phyloP scores from a whole-genome alignment of 1,140 invertebrate species.

The Cydia fagiglandana region DNA sequence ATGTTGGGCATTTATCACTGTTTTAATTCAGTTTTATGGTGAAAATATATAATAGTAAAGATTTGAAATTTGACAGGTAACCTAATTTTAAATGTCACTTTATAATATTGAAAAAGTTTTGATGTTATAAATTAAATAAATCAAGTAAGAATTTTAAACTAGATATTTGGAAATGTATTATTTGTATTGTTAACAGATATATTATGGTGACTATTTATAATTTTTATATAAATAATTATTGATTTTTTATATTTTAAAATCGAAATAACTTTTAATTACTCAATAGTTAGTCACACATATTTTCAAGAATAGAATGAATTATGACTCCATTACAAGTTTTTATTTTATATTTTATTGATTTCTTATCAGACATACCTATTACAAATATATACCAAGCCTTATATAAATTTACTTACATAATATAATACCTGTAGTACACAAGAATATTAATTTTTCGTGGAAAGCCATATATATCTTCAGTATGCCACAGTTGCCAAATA shows the following conservation, averaged over 20 bases:
- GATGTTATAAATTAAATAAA: not conserved
- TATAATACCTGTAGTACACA: not conserved
- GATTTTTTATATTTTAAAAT: not conserved
- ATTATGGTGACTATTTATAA: too few relatives aligned
- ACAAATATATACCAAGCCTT: not conserved
- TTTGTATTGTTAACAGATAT: not conserved
- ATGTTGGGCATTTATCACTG: not conserved
- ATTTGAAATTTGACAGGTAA: constrained; percentile 55
- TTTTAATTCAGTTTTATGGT: not conserved
- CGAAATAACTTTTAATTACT: not conserved
- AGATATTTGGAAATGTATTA: not conserved
- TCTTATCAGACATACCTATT: not conserved
- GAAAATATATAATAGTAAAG: not conserved
- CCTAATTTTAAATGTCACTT: constrained; percentile 50
- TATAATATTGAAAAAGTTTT: constrained; percentile 19
- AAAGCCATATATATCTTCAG: not conserved
- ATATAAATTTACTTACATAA: too few relatives aligned
- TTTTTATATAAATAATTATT: too few relatives aligned
- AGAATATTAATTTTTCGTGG: not conserved
- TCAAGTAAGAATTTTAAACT: too few relatives aligned
- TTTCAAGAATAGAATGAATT: not conserved
- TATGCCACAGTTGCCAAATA: not conserved
- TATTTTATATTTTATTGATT: not conserved
- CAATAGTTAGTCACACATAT: not conserved
- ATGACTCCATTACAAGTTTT: not conserved